A percentile compares a stretch with the other conserved stretches of the same genome.
phyloP scores from a whole-genome alignment of 2,888 invertebrate genomes.

The Acrobasis consociella region DNA sequence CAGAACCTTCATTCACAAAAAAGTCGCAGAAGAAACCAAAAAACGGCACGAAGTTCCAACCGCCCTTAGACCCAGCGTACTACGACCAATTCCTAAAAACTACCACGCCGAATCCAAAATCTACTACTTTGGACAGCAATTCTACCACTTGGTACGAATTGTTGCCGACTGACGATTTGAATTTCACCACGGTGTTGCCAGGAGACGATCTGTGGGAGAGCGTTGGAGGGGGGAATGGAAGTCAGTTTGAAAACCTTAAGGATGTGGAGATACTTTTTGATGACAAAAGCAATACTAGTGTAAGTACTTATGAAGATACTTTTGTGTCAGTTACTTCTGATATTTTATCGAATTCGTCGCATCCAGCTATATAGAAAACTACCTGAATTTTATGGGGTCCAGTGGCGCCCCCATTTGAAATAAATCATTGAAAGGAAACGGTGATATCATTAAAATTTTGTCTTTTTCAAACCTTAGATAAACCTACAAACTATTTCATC shows the following conservation, averaged over 20 bases:
- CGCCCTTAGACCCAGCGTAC: constrained; percentile 62
- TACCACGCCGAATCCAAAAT: constrained; percentile 49
- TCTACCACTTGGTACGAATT: constrained; percentile 71
- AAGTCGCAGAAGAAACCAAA: constrained; percentile 41
- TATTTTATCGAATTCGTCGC: no score
- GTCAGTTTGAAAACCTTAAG: constrained; percentile 58
- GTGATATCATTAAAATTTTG: no score
- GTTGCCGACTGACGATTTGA: constrained; percentile 56
- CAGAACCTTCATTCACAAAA: constrained; percentile 41
- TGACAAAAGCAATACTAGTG: constrained; percentile 46
- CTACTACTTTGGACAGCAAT: constrained; percentile 48
- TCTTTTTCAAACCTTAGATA: no score
- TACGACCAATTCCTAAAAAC: constrained; percentile 78
- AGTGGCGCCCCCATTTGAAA: no score
- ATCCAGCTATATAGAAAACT: no score
- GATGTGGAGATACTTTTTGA: constrained; percentile 79
- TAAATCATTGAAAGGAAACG: no score
- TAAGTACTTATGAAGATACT: constrained; percentile 39
- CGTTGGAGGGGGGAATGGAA: constrained; percentile 57
- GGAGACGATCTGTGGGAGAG: constrained; percentile 75
- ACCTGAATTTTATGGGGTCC: no score
- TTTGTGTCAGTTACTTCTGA: no score
- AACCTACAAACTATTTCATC: no score
- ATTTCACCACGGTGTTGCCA: constrained; percentile 52
- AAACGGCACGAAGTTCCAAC: constrained; percentile 52